Conservation (phyloP, 2,113 vertebrate species). For the Osmerus mordax region DNA sequence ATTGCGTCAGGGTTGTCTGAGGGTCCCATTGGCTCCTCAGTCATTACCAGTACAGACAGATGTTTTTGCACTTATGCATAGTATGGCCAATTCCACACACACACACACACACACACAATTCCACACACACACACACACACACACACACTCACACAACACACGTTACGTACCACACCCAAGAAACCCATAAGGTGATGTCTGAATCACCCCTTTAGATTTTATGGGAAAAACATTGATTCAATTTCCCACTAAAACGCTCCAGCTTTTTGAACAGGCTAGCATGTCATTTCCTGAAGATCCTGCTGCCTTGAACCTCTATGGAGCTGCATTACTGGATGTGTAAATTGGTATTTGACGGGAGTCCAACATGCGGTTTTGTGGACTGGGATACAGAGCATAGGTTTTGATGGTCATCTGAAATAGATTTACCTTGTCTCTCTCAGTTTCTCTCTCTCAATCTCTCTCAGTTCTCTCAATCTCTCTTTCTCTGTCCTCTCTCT, state of each 20-base stretch:
- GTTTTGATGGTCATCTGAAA: no score
- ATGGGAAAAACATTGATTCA: slow-evolving; percentile 61
- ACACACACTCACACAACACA: no score
- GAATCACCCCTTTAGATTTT: slow-evolving; percentile 49
- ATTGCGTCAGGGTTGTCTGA: slow-evolving; percentile 54
- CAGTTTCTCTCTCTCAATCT: not conserved
- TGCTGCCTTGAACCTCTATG: no score
- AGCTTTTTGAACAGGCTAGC: slow-evolving; percentile 34
- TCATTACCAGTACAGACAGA: slow-evolving; percentile 67
- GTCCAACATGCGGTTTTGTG: no score
- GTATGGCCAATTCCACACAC: slow-evolving; percentile 1
- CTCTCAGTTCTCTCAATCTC: not conserved
- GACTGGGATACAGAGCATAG: no score
- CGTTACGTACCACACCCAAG: slow-evolving; percentile 35
- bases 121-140: slow-evolving; percentile 14
- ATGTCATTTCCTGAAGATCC: not conserved
- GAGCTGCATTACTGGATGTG: no score
- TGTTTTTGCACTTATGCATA: slow-evolving; percentile 56
- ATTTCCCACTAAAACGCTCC: slow-evolving; percentile 50
- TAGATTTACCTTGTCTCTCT: no score
- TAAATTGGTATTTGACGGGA: no score
- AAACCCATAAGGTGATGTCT: slow-evolving; percentile 51
- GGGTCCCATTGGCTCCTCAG: slow-evolving; percentile 45
- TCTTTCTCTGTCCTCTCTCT: no score
- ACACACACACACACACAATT: slow-evolving; percentile 16